Evolutionary conservation across 2,888 invertebrate species (phyloP).

Genomic region (Peribatodes rhomboidaria): DNA sequence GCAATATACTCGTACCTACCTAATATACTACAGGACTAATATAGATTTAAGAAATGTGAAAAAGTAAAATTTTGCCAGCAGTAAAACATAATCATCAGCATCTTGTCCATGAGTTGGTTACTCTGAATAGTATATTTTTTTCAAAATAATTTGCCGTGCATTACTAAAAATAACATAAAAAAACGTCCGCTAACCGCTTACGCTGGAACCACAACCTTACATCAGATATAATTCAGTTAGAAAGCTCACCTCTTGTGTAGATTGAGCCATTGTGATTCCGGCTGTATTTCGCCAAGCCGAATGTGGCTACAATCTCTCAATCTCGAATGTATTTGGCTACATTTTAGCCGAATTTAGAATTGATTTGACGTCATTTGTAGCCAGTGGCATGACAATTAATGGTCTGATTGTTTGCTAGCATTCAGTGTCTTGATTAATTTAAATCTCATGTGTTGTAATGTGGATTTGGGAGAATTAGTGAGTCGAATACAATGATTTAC

Average conservation of each 20-base stretch:
- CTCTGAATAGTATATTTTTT: too few relatives aligned
- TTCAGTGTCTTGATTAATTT: slow-evolving; percentile 42
- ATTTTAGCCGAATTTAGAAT: slow-evolving; percentile 53
- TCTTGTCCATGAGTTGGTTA: too few relatives aligned
- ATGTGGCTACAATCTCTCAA: slow-evolving; percentile 48
- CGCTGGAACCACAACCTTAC: slow-evolving; percentile 39
- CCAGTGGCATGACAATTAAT: slow-evolving; percentile 46
- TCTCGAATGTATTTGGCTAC: slow-evolving; percentile 44
- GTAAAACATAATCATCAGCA: too few relatives aligned
- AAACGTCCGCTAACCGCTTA: not conserved
- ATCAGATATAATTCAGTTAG: slow-evolving; percentile 74
- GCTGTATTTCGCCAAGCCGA: slow-evolving; percentile 40
- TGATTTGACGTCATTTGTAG: slow-evolving; percentile 63
- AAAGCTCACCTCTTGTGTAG: slow-evolving; percentile 69
- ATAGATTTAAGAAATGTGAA: too few relatives aligned
- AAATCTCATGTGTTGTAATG: slow-evolving; percentile 32
- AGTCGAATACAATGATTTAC: slow-evolving; percentile 22
- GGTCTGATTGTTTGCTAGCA: slow-evolving; percentile 34
- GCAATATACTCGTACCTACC: too few relatives aligned
- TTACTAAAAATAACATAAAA: not conserved
- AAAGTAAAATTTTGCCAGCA: too few relatives aligned
- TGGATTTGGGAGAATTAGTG: slow-evolving; percentile 24
- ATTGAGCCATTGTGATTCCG: slow-evolving; percentile 79
- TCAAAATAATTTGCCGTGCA: too few relatives aligned
- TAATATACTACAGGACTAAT: too few relatives aligned